A percentile compares a stretch with the other conserved stretches of the same genome.
Evolutionary conservation across 2,888 invertebrate genomes (phyloP).

Genomic region (Folsomia candida): DNA sequence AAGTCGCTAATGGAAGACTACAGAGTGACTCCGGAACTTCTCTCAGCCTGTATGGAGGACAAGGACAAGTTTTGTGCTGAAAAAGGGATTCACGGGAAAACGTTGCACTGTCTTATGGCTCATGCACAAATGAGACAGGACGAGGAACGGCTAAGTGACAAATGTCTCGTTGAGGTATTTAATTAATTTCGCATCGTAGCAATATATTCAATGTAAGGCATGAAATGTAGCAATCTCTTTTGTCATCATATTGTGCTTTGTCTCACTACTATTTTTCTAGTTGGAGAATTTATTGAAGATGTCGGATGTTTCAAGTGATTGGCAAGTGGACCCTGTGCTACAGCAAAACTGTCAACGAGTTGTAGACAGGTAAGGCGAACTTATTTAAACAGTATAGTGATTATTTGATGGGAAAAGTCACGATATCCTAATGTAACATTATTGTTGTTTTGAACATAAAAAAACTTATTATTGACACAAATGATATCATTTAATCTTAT

Average conservation of each 20-base stretch:
- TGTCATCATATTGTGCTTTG: too few relatives aligned
- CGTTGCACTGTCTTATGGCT: constrained; percentile 93
- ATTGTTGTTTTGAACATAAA: too few relatives aligned
- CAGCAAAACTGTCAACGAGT: constrained; percentile 82
- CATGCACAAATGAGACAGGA: constrained; percentile 69
- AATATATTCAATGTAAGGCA: background rate
- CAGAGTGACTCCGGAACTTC: constrained; percentile 86
- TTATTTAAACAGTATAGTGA: too few relatives aligned
- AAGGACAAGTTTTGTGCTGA: constrained; percentile 72
- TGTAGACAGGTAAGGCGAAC: constrained; percentile 65
- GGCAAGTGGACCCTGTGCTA: constrained; percentile 89
- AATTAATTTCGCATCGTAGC: background rate
- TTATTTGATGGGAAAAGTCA: too few relatives aligned
- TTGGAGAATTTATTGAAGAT: constrained; percentile 78
- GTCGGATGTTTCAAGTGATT: constrained; percentile 90
- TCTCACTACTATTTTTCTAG: background rate
- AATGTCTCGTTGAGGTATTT: constrained; percentile 71
- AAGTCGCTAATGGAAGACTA: constrained; percentile 90
- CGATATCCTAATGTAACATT: too few relatives aligned
- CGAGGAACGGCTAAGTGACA: constrained; percentile 65
- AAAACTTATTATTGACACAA: too few relatives aligned
- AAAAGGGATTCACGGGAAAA: constrained; percentile 77
- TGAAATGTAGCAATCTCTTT: background rate
- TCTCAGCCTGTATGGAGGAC: constrained; percentile 80
- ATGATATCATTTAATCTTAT: too few relatives aligned